Evolutionary conservation across 2,888 invertebrate species (phyloP).

Genomic region (Drosophila merina): DNA sequence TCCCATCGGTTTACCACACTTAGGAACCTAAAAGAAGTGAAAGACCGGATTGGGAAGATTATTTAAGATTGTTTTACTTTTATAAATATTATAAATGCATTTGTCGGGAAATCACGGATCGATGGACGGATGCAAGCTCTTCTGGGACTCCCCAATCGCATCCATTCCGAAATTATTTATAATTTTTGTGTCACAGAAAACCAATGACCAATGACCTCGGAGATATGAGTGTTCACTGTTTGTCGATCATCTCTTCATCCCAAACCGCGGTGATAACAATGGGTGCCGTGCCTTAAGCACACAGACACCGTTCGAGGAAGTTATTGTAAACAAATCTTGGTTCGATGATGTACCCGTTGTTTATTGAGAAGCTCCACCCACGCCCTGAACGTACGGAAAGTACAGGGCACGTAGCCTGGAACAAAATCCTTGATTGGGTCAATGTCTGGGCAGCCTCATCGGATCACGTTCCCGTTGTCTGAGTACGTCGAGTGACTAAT

Average conservation of each 20-base stretch:
- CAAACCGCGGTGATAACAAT: constrained; percentile 14
- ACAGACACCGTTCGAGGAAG: background rate
- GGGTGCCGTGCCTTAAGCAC: background rate
- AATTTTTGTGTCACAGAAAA: constrained; percentile 1
- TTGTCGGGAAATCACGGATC: background rate
- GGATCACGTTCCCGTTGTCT: constrained; percentile 30
- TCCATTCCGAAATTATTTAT: background rate
- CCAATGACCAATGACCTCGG: background rate
- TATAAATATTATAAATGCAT: no score
- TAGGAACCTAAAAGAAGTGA: no score
- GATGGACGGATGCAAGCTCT: background rate
- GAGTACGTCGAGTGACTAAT: constrained; percentile 24
- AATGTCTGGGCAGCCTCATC: constrained; percentile 26
- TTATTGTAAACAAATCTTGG: constrained; percentile 7
- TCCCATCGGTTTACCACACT: no score
- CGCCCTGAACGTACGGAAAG: constrained; percentile 13
- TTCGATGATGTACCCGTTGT: constrained; percentile 4
- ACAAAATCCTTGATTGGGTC: constrained; percentile 40
- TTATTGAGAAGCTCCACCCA: constrained; percentile 16
- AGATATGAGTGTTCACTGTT: constrained; percentile 9
- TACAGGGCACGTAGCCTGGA: constrained; percentile 14
- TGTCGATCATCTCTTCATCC: constrained; percentile 8
- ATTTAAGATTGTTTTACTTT: no score
- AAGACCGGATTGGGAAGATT: no score
- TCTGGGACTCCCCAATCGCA: background rate